Evolutionary conservation across 2,888 invertebrate genomes (phyloP), one percentile per base, ranked within the genome.

Genomic region (Hofmannophila pseudospretella): DNA sequence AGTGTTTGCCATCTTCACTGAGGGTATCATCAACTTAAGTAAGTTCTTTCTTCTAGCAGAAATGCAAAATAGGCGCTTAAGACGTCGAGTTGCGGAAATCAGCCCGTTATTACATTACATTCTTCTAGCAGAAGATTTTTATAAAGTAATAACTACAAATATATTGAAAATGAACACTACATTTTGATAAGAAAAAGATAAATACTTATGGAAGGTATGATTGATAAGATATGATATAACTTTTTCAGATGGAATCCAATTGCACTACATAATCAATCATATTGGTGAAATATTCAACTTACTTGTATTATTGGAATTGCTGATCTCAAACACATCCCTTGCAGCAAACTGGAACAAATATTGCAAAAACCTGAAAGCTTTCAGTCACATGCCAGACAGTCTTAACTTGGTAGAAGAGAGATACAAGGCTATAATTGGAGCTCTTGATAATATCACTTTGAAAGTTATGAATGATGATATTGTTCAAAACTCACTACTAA

Each of bases 271-370:
- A 19, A 78, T 86, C 26, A 88, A 88, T 64, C 88, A 89, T 41
- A 88, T 93, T 51, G 88, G 90, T n/a, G 91, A 92, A 58, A 62
- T 93, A 14, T 88, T 93, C 47, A 80, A 90, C n/a, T 80, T 91
- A 36, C 68, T 93, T 11, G 74, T 92, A 12, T 86, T 90, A 8
- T 77, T 96, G 38, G 96, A 96, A 54, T 56, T 76, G 26, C 50
- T 85, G 79, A 91, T 58, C 55, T 74, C 79, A 19, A 78, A 67
- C 41, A 75, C 76, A 41, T 62, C 74, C 16, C 43, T 85, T 27
- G 41, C 67, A 31, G 58, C 66, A 14, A 93, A 94, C 64, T 97
- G 96, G 96, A 89, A 89, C 35, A 86, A 90, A 16, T 97, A 95
- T 61, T 90, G 92, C 60, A 90, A 94, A 71, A 90, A 91, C 61